Percentiles rank a stretch among this genome's conserved stretches.
These are phyloP conservation scores for Diadegma fenestrale DNA, from an alignment of 2,888 invertebrate species.

Conservation along the genomic window DNA sequence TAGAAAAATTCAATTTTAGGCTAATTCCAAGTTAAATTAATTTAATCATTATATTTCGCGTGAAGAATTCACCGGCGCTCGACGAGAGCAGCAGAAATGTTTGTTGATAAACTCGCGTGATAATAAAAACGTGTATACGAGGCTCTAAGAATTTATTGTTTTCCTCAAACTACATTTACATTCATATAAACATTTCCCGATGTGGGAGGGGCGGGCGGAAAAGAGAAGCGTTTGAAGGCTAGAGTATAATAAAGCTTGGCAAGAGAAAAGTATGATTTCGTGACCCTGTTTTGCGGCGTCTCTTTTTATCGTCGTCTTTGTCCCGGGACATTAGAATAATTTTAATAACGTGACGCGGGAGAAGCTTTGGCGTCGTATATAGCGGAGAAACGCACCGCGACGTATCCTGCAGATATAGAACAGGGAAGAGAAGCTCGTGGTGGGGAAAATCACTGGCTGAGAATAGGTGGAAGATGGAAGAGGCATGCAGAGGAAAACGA, in stretches of 20 bases:
- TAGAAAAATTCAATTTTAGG: neutral
- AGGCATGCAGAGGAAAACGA: slow-evolving; percentile 29
- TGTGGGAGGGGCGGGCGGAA: neutral
- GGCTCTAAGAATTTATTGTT: neutral
- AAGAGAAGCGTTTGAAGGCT: neutral
- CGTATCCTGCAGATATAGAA: slow-evolving; percentile 14
- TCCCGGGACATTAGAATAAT: slow-evolving; percentile 77
- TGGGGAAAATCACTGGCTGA: slow-evolving; percentile 19
- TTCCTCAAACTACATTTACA: slow-evolving; percentile 44
- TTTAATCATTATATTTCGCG: neutral
- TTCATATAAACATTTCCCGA: slow-evolving; percentile 25
- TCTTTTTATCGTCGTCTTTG: slow-evolving; percentile 24
- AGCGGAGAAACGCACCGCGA: slow-evolving; percentile 33
- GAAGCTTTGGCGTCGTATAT: slow-evolving; percentile 43
- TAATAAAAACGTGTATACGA: neutral
- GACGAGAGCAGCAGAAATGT: neutral
- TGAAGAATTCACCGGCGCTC: neutral
- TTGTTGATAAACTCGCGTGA: neutral
- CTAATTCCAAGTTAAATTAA: neutral
- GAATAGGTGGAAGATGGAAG: slow-evolving; percentile 21
- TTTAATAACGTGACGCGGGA: slow-evolving; percentile 78
- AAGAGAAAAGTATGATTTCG: slow-evolving; percentile 28
- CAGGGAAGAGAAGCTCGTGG: neutral
- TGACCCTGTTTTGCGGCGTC: slow-evolving; percentile 32
- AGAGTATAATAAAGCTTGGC: slow-evolving; percentile 40